Base-by-base conservation (phyloP, 1,140 invertebrate genomes). In the Panagrolaimus sp. region DNA sequence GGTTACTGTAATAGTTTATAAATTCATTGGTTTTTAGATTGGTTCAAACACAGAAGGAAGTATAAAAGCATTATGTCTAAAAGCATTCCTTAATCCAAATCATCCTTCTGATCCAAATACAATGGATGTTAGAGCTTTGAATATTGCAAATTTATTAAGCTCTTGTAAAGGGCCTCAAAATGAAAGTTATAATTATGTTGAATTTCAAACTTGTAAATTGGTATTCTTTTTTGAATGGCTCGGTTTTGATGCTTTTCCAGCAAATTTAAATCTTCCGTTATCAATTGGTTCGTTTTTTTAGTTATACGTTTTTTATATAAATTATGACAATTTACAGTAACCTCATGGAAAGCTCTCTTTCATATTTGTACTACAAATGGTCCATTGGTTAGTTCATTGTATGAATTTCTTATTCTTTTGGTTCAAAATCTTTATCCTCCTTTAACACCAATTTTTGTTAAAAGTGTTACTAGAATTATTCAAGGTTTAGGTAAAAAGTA, bases 331-430 rank as follows among this genome's bases (percentile, higher is more conserved):
- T 21, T 58, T 58, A 26, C 52, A 58, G 52, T 58, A 26, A 58
- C 52, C 21, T 26, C 21, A 5, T 58, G 52, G 52, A 21, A 28
- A 10, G 52, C 28, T 58, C 17, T 58, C 15, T n/a, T 28, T 12
- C 15, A 58, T 28, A 12, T 58, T 17, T 21, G 12, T 58, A 26
- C 28, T 26, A 58, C 52, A 12, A 58, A 58, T 28, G 21, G 14
- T 8, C 52, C 21, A 58, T 26, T 58, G 5, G 15, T 21, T 21
- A 58, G 17, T 21, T 26, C 21, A 12, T 26, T 58, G 12, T 58
- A 58, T 58, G 52, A 58, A 58, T 58, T 58, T 58, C 28, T 58
- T 21, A 58, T 58, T 58, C 52, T 26, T 21, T 21, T 58, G 21
- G 52, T 58, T n/a, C 52, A 58, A 58, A 24, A 10, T 28, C 52